Conservation (phyloP, 2,888 invertebrate genomes). For the Apoda limacodes region DNA sequence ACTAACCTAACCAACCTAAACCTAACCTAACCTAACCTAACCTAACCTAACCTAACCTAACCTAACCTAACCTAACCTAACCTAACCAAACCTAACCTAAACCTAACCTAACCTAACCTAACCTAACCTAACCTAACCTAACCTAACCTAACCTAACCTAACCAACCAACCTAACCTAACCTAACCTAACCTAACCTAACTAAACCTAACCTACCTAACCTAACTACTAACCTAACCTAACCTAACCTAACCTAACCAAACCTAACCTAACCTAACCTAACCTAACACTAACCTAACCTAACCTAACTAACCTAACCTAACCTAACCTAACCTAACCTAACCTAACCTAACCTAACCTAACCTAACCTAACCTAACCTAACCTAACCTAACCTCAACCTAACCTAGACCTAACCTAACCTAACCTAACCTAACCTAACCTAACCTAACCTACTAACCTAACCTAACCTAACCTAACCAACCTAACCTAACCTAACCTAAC, state of each 20-base stretch:
- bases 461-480: constrained; percentile 9
- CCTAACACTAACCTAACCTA: background rate
- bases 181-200: background rate
- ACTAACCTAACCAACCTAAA: constrained; percentile 18
- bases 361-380: constrained; percentile 11
- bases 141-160: constrained; percentile 15
- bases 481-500: constrained; percentile 10
- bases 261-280: background rate
- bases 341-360: constrained; percentile 15
- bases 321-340: constrained; percentile 11
- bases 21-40: constrained; percentile 18
- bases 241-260: background rate
- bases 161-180: constrained; percentile 10
- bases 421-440: constrained; percentile 5
- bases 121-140: constrained; percentile 16
- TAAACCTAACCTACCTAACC: background rate
- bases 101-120: constrained; percentile 18
- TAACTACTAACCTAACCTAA: background rate
- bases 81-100: constrained; percentile 15
- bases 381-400: constrained; percentile 12
- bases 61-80: constrained; percentile 17
- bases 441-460: constrained; percentile 10
- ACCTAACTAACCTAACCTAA: constrained; percentile 3
- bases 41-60: constrained; percentile 16
- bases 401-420: constrained; percentile 7